Evolutionary conservation across 2,888 invertebrate genomes (phyloP).

Genomic region (Agriopis aurantiaria): DNA sequence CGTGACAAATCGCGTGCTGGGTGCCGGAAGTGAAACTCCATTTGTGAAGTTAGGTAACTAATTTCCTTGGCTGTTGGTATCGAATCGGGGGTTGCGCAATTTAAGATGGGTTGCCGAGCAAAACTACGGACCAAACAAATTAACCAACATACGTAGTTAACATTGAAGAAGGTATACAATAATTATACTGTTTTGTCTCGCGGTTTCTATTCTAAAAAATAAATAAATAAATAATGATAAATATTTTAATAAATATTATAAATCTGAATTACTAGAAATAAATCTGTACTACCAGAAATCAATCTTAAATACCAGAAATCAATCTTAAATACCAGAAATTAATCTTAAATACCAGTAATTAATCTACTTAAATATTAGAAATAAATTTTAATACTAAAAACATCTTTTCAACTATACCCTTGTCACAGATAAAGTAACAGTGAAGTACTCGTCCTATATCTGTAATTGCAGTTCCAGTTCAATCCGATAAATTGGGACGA

Average conservation of each 20-base stretch:
- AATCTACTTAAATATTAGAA: no score
- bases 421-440: not conserved
- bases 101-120: slow-evolving; percentile 6
- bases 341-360: no score
- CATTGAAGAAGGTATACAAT: not conserved
- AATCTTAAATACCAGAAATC: no score
- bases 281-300: no score
- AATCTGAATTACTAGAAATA: no score
- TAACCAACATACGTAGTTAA: not conserved
- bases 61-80: slow-evolving; percentile 35
- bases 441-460: slow-evolving; percentile 8
- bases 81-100: slow-evolving; percentile 20
- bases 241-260: no score
- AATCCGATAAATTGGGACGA: slow-evolving; percentile 9
- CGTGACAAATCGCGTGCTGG: slow-evolving; percentile 44
- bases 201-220: no score
- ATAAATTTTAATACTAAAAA: not conserved
- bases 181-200: not conserved
- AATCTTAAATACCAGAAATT: no score
- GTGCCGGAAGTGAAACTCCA: slow-evolving; percentile 39
- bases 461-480: slow-evolving; percentile 12
- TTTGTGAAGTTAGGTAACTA: slow-evolving; percentile 40
- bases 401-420: not conserved
- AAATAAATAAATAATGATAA: no score
- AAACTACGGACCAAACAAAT: not conserved